Conservation (phyloP, 2,888 invertebrate species). For the Diarsia dahlii region DNA sequence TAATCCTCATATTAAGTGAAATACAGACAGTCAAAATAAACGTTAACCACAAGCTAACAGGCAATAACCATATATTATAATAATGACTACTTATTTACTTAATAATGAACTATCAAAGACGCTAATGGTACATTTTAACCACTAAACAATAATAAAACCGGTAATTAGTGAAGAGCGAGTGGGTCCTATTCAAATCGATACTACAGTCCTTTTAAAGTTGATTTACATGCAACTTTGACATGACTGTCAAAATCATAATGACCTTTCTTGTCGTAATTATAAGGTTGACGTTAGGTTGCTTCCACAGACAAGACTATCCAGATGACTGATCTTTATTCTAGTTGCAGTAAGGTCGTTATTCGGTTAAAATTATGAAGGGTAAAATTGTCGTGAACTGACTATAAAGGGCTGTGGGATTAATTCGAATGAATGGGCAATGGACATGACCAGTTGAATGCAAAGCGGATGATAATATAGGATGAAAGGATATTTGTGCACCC, state of each 20-base stretch:
- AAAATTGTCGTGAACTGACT: background rate
- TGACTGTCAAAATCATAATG: background rate
- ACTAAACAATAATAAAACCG: conserved; percentile 51
- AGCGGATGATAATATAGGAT: conserved; percentile 49
- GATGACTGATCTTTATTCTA: background rate
- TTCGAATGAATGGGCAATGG: conserved; percentile 53
- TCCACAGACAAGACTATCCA: background rate
- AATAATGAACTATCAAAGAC: conserved; percentile 51
- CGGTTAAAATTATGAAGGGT: background rate
- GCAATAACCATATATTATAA: conserved; percentile 30
- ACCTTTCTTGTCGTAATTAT: background rate
- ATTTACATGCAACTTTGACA: background rate
- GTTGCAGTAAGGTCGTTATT: background rate
- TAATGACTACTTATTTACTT: conserved; percentile 39
- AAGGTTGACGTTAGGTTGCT: background rate
- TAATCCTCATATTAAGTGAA: background rate
- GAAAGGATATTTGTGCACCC: conserved; percentile 30
- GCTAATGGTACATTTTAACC: conserved; percentile 48
- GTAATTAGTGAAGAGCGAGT: conserved; percentile 46
- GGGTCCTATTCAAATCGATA: conserved; percentile 43
- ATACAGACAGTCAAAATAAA: conserved; percentile 3
- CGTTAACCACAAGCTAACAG: background rate
- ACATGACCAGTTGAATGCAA: conserved; percentile 49
- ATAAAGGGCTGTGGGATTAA: conserved; percentile 51
- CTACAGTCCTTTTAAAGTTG: background rate